Conservation (phyloP, 2,888 invertebrate species). For the Phymatocera aterrima region DNA sequence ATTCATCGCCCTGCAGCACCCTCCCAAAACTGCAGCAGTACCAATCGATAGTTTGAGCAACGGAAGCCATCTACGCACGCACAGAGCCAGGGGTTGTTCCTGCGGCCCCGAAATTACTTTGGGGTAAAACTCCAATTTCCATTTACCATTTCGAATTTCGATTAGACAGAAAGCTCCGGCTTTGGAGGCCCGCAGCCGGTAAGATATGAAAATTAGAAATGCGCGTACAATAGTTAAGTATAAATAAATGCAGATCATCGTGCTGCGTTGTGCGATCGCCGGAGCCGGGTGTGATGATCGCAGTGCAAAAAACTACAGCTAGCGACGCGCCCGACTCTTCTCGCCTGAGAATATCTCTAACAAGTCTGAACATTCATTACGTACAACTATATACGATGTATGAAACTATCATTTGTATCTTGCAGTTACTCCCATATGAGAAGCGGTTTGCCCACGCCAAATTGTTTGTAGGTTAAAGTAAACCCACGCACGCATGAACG, state of each 20-base stretch:
- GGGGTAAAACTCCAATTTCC: not conserved
- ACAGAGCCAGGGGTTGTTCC: not conserved
- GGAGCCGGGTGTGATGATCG: too few species aligned
- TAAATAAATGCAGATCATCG: too few species aligned
- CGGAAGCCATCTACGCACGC: not conserved
- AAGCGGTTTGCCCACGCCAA: slow-evolving; percentile 39
- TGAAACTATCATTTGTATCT: not conserved
- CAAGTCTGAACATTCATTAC: not conserved
- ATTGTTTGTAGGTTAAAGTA: slow-evolving; percentile 35
- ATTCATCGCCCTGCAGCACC: slow-evolving; percentile 18
- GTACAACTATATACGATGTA: not conserved
- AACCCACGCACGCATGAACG: not conserved
- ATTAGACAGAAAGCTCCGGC: too few species aligned
- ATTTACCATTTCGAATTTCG: too few species aligned
- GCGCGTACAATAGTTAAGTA: too few species aligned
- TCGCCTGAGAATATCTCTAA: too few species aligned
- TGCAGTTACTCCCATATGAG: not conserved
- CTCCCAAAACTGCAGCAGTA: not conserved
- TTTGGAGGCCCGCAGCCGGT: too few species aligned
- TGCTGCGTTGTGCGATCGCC: too few species aligned
- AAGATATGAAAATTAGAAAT: too few species aligned
- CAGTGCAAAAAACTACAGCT: too few species aligned
- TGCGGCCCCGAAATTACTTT: not conserved
- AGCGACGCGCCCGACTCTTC: too few species aligned
- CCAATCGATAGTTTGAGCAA: slow-evolving; percentile 18